phyloP scores from a whole-genome alignment of 1,140 invertebrate genomes.

The Bicyclus anynana region DNA sequence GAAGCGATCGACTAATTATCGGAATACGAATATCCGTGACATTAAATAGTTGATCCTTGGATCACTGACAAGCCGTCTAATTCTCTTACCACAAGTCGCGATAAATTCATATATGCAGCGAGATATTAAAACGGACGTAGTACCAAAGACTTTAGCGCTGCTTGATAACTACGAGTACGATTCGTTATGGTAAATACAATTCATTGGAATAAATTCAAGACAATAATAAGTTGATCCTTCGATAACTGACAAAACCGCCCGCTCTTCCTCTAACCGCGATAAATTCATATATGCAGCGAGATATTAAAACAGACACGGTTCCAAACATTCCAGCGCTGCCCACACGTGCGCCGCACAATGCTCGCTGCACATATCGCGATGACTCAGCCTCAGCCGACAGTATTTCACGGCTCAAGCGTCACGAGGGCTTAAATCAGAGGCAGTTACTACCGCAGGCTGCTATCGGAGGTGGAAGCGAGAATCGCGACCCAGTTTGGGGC shows the following conservation, averaged over 20 bases:
- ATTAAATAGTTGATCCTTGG: background rate
- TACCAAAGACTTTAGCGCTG: conserved; percentile 11
- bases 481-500: conserved; percentile 47
- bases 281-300: conserved; percentile 8
- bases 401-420: conserved; percentile 19
- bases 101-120: conserved; percentile 7
- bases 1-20: no score
- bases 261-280: background rate
- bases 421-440: conserved; percentile 30
- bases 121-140: conserved; percentile 11
- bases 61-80: background rate
- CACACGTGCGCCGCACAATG: conserved; percentile 12
- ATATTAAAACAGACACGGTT: conserved; percentile 13
- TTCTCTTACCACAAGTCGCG: background rate
- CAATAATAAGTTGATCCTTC: background rate
- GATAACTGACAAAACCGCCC: background rate
- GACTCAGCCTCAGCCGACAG: conserved; percentile 12
- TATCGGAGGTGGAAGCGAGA: conserved; percentile 39
- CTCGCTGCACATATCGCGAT: conserved; percentile 15
- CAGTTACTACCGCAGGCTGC: conserved; percentile 27
- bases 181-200: no score
- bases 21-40: background rate
- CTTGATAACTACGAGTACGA: no score
- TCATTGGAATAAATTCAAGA: no score
- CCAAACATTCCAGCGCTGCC: conserved; percentile 13